These are phyloP conservation scores for Paraescarpia echinospica DNA, from an alignment of 1,140 invertebrate species.

Conservation along the genomic window DNA sequence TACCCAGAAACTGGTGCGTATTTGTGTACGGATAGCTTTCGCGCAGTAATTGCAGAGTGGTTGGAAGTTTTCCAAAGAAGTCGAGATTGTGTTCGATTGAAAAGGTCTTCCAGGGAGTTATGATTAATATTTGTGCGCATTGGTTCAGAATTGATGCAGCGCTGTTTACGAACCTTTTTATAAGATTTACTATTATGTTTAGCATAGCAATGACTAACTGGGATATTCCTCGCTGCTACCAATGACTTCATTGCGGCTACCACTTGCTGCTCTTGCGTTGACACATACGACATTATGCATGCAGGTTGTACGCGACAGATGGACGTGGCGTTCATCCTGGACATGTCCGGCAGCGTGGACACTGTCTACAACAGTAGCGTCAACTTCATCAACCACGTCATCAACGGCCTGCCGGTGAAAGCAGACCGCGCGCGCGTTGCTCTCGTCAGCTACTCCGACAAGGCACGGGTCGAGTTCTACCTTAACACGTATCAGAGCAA, in stretches of 20 bases:
- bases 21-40: too few relatives aligned
- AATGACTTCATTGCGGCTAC: not conserved
- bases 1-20: too few relatives aligned
- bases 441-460: conserved; percentile 21
- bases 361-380: not conserved
- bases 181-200: not conserved
- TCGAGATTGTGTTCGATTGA: too few relatives aligned
- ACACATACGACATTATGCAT: not conserved
- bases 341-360: conserved; percentile 23
- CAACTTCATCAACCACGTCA: not conserved
- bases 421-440: conserved; percentile 6
- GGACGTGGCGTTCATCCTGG: conserved; percentile 25
- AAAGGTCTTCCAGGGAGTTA: too few relatives aligned
- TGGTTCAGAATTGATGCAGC: too few relatives aligned
- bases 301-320: conserved; percentile 19
- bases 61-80: too few relatives aligned
- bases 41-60: too few relatives aligned
- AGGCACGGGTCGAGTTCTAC: conserved; percentile 14
- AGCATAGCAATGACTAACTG: not conserved
- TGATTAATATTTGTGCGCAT: too few relatives aligned
- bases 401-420: conserved; percentile 16
- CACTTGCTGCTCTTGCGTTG: not conserved
- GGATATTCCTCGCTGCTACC: not conserved
- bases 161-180: too few relatives aligned
- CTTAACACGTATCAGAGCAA: conserved; percentile 10